These are phyloP conservation scores for Lutraria rhynchaena DNA, from an alignment of 1,140 invertebrate species.

Conservation along the genomic window DNA sequence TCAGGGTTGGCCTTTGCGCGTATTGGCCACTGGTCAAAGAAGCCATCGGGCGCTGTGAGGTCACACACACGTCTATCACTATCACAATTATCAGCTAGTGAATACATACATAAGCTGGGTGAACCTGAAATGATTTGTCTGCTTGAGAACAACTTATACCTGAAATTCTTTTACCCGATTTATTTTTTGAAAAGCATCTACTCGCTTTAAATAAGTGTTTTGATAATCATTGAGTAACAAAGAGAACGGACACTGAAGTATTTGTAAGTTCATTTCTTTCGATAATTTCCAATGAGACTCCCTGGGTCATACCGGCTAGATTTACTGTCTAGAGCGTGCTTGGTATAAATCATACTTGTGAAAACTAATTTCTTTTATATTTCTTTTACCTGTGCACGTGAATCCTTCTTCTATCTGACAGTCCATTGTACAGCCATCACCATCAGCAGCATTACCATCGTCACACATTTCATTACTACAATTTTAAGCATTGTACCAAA, in stretches of 20 bases:
- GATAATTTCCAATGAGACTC: too few relatives aligned
- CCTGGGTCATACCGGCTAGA: too few relatives aligned
- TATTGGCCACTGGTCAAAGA: slow-evolving; percentile 71
- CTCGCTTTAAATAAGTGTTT: too few relatives aligned
- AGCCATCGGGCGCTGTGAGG: slow-evolving; percentile 66
- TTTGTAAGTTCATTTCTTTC: too few relatives aligned
- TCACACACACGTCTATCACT: slow-evolving; percentile 63
- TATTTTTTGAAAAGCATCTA: too few relatives aligned
- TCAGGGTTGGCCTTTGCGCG: slow-evolving; percentile 64
- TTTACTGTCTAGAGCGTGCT: too few relatives aligned
- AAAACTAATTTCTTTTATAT: background rate
- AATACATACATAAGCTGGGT: slow-evolving; percentile 70
- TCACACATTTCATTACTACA: slow-evolving; percentile 72
- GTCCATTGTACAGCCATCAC: slow-evolving; percentile 73
- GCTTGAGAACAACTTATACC: too few relatives aligned
- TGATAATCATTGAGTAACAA: too few relatives aligned
- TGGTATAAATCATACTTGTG: background rate
- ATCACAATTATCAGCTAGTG: slow-evolving; percentile 68
- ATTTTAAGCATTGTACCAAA: too few relatives aligned
- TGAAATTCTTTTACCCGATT: too few relatives aligned
- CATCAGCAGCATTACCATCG: slow-evolving; percentile 70
- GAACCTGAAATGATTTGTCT: slow-evolving; percentile 64
- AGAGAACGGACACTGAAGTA: too few relatives aligned
- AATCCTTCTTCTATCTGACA: slow-evolving; percentile 72
- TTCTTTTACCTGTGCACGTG: slow-evolving; percentile 68